phyloP scores from a whole-genome alignment of 1,140 invertebrate species.

The Sarcophaga peregrina region DNA sequence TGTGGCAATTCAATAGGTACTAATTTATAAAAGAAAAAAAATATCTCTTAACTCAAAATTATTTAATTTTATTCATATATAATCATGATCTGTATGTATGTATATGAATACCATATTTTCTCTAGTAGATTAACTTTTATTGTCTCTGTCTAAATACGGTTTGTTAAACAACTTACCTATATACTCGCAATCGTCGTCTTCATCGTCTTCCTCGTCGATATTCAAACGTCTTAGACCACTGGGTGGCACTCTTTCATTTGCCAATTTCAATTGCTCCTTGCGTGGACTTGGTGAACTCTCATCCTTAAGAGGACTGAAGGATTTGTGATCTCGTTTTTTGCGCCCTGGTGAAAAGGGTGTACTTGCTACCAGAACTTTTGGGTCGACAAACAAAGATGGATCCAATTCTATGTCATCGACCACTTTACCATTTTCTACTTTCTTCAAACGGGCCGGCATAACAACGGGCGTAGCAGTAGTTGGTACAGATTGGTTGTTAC shows the following conservation, averaged over 20 bases:
- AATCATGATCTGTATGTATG: no score
- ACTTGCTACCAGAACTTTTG: conserved; percentile 30
- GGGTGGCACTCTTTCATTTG: conserved; percentile 46
- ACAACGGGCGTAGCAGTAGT: not conserved
- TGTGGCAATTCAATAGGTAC: conserved; percentile 45
- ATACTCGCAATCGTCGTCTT: conserved; percentile 46
- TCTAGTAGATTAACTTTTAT: no score
- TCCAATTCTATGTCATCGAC: conserved; percentile 45
- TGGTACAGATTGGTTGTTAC: not conserved
- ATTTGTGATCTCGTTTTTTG: conserved; percentile 43
- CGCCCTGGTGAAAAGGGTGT: conserved; percentile 38
- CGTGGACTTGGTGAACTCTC: conserved; percentile 41
- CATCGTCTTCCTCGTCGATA: conserved; percentile 42
- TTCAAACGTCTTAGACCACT: conserved; percentile 42
- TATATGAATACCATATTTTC: no score
- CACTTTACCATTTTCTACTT: conserved; percentile 47
- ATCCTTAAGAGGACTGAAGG: conserved; percentile 45
- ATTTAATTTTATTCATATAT: not conserved
- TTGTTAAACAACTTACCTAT: conserved; percentile 41
- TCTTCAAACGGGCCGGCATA: conserved; percentile 43
- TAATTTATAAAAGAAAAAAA: not conserved
- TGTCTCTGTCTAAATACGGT: not conserved
- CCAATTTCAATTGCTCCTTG: conserved; percentile 46
- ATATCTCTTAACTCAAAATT: no score
- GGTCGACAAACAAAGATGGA: conserved; percentile 39